A percentile compares a stretch with the other conserved stretches of the same genome.
Evolutionary conservation across 2,797 vertebrate genomes (phyloP).

Genomic region (Oryzias sinensis): DNA sequence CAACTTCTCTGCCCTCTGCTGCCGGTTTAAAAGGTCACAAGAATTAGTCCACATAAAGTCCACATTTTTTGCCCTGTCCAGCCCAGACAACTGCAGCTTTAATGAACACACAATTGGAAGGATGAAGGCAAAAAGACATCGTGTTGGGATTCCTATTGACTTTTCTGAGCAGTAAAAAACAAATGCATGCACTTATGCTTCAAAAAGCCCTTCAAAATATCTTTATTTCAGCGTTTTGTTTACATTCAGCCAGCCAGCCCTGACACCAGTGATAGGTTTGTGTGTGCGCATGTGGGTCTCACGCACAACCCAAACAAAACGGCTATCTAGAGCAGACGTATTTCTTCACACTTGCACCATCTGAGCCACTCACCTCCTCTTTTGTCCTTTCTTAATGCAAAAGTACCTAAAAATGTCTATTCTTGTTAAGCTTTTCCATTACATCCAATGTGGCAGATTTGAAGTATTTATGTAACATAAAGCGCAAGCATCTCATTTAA

Average conservation of each 20-base stretch:
- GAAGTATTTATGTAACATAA: slow-evolving; percentile 40
- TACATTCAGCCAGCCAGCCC: neutral
- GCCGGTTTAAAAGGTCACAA: slow-evolving; percentile 42
- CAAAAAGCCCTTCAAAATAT: neutral
- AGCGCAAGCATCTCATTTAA: slow-evolving; percentile 36
- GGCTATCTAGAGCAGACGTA: neutral
- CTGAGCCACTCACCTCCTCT: neutral
- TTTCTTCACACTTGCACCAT: too few relatives aligned
- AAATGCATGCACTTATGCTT: neutral
- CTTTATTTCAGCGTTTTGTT: neutral
- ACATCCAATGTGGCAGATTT: slow-evolving; percentile 7
- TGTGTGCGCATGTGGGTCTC: neutral
- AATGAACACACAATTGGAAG: slow-evolving; percentile 19
- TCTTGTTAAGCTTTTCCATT: slow-evolving; percentile 9
- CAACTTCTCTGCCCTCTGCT: slow-evolving; percentile 32
- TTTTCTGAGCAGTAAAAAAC: neutral
- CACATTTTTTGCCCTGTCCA: slow-evolving; percentile 17
- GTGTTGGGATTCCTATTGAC: neutral
- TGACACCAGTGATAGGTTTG: too few relatives aligned
- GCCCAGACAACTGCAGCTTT: slow-evolving; percentile 14
- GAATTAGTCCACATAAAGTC: slow-evolving; percentile 36
- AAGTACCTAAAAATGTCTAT: neutral
- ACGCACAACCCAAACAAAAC: neutral
- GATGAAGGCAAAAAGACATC: neutral
- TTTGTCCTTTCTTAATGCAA: neutral